phyloP scores from a whole-genome alignment of 2,888 invertebrate species.

The Anarsia innoxiella region DNA sequence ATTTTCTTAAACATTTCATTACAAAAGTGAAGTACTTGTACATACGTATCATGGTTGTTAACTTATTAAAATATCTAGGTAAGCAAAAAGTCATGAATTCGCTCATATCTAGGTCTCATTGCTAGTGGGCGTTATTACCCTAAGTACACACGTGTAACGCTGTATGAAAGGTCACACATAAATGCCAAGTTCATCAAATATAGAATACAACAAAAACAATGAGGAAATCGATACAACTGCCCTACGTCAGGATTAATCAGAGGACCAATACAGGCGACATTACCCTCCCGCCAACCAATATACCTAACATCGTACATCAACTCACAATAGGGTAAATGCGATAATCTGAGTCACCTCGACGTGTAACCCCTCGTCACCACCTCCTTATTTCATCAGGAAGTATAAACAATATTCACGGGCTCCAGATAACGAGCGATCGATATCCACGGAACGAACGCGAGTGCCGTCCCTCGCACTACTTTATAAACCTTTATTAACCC shows the following conservation, averaged over 20 bases:
- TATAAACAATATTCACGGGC: conserved; percentile 42
- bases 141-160: background rate
- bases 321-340: too few relatives aligned
- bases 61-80: too few relatives aligned
- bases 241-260: conserved; percentile 25
- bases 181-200: conserved; percentile 28
- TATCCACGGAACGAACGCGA: conserved; percentile 27
- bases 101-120: too few relatives aligned
- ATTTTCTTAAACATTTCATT: too few relatives aligned
- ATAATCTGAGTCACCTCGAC: too few relatives aligned
- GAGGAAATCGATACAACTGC: conserved; percentile 43
- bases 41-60: too few relatives aligned
- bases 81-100: too few relatives aligned
- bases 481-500: background rate
- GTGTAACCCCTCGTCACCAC: too few relatives aligned
- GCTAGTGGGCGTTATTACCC: background rate
- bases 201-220: conserved; percentile 28
- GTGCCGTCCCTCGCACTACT: conserved; percentile 10
- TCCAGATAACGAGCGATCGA: conserved; percentile 53
- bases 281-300: too few relatives aligned
- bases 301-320: too few relatives aligned
- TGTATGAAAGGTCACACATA: conserved; percentile 22
- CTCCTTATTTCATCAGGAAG: conserved; percentile 23
- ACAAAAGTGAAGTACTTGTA: too few relatives aligned
- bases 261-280: too few relatives aligned